Conservation (phyloP, 2,113 vertebrate genomes). For the Caracal caracal region DNA sequence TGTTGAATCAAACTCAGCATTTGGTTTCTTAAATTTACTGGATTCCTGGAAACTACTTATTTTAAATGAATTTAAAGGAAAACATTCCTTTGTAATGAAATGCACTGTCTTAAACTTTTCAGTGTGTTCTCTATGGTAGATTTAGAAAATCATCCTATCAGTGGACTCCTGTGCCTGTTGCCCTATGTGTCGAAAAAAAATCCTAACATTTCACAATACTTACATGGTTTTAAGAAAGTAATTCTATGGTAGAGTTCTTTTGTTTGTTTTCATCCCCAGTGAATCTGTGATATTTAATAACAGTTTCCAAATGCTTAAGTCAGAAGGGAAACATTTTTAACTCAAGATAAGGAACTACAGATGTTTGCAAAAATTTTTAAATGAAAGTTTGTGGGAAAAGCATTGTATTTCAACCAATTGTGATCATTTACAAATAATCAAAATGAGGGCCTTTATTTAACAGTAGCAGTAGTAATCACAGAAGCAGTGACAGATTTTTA, state of each 20-base stretch:
- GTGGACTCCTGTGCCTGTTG: background rate
- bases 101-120: conserved; percentile 31
- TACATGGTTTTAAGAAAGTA: conserved; percentile 22
- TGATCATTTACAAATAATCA: background rate
- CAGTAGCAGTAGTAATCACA: background rate
- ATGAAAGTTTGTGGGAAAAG: conserved; percentile 36
- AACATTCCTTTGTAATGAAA: conserved; percentile 70
- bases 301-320: conserved; percentile 49
- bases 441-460: background rate
- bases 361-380: background rate
- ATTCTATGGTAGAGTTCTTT: conserved; percentile 19
- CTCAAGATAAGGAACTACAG: conserved; percentile 7
- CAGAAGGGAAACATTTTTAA: conserved; percentile 42
- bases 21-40: conserved; percentile 70
- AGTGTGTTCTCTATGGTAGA: conserved; percentile 12
- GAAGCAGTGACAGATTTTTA: background rate
- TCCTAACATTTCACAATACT: background rate
- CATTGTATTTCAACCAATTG: background rate
- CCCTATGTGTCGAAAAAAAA: background rate
- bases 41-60: conserved; percentile 77
- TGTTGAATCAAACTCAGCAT: conserved; percentile 79
- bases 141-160: background rate
- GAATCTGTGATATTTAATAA: conserved; percentile 44
- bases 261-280: background rate
- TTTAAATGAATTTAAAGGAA: conserved; percentile 53